Percentiles rank a stretch among this genome's conserved stretches.
These are phyloP conservation scores for Thelaira solivaga DNA, from an alignment of 2,888 invertebrate genomes.

Conservation along the genomic window DNA sequence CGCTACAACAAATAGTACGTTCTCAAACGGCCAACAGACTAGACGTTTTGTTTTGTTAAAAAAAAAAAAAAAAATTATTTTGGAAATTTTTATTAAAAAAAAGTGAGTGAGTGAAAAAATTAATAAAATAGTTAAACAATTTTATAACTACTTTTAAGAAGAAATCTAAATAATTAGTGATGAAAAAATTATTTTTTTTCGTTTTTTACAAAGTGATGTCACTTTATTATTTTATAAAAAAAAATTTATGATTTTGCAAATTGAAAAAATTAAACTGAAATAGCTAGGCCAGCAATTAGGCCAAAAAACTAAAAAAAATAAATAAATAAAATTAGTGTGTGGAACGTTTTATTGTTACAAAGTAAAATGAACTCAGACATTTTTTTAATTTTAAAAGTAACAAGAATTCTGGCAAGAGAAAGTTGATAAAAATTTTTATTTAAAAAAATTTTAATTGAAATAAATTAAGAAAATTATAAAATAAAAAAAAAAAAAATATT, in stretches of 20 bases:
- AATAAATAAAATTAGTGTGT: no score
- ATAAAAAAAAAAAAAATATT: no score
- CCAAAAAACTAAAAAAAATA: background rate
- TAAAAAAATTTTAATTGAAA: no score
- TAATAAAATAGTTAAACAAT: background rate
- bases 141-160: background rate
- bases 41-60: slow-evolving; percentile 28
- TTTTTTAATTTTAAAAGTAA: no score
- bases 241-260: background rate
- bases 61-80: background rate
- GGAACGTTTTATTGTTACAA: no score
- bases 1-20: slow-evolving; percentile 40
- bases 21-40: slow-evolving; percentile 48
- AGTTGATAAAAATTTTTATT: no score
- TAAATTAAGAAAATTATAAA: no score
- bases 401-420: no score
- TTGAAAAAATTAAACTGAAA: background rate
- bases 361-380: no score
- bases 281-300: background rate
- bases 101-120: slow-evolving; percentile 59
- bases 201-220: slow-evolving; percentile 23
- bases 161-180: no score
- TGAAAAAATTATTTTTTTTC: no score
- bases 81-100: slow-evolving; percentile 10
- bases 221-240: background rate